Evolutionary conservation across 2,797 vertebrate genomes (phyloP).

Genomic region (Myotis planiceps): DNA sequence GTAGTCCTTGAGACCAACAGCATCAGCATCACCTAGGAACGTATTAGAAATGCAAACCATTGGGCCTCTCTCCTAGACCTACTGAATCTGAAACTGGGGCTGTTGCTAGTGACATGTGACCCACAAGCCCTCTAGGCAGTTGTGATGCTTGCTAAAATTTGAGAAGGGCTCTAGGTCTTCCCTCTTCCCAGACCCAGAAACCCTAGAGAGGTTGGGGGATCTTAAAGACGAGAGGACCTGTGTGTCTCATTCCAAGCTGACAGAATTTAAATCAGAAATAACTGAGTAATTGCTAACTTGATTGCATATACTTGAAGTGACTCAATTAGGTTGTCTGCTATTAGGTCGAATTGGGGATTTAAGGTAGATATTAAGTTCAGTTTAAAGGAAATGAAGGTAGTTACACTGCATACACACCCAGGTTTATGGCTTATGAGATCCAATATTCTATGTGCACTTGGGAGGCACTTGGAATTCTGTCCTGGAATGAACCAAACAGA

Average conservation of each 20-base stretch:
- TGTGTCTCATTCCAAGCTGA: slow-evolving; percentile 24
- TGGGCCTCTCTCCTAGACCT: neutral
- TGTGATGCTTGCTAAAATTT: neutral
- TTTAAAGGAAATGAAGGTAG: slow-evolving; percentile 61
- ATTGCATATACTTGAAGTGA: slow-evolving; percentile 52
- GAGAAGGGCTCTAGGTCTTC: neutral
- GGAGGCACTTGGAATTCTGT: neutral
- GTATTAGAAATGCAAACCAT: neutral
- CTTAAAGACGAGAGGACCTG: neutral
- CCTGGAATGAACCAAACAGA: neutral
- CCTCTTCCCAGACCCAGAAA: neutral
- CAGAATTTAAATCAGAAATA: slow-evolving; percentile 62
- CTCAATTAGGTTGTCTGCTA: slow-evolving; percentile 56
- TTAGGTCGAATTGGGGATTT: slow-evolving; percentile 54
- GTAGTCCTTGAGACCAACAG: neutral
- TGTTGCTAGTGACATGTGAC: neutral
- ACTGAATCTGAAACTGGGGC: neutral
- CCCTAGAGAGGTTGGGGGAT: neutral
- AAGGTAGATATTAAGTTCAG: slow-evolving; percentile 54
- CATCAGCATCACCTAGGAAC: neutral
- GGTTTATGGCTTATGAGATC: neutral
- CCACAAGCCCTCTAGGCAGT: neutral
- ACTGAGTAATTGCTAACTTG: slow-evolving; percentile 61
- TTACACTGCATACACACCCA: neutral
- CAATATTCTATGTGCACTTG: neutral